These are phyloP conservation scores for Steinernema carpocapsae DNA, from an alignment of 2,888 invertebrate species.

Conservation along the genomic window DNA sequence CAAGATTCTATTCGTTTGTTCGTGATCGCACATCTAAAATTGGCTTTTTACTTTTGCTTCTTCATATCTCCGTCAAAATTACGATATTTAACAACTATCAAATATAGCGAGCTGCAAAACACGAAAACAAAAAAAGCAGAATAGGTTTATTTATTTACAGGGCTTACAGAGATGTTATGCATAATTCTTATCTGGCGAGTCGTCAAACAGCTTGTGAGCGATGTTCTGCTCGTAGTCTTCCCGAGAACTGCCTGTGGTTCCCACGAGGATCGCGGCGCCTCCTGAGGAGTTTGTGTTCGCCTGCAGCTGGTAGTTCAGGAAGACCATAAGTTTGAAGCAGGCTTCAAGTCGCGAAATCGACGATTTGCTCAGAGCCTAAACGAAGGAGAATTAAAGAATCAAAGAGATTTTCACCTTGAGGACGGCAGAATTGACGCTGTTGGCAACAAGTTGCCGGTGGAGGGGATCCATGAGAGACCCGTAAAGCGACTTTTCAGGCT, in stretches of 20 bases:
- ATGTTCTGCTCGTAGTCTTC: slow-evolving; percentile 3
- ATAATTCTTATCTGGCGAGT: not conserved
- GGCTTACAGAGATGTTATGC: not conserved
- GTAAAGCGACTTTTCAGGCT: slow-evolving; percentile 91
- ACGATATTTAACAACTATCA: too few relatives aligned
- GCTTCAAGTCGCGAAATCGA: not conserved
- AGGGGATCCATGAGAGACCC: slow-evolving; percentile 89
- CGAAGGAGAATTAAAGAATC: not conserved
- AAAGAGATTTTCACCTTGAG: not conserved
- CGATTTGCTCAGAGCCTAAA: not conserved
- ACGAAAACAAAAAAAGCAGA: not conserved
- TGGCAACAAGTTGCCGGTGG: slow-evolving; percentile 78
- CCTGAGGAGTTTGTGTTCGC: not conserved
- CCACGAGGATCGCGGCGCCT: not conserved
- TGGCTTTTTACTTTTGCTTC: not conserved
- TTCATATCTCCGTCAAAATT: not conserved
- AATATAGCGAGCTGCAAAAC: not conserved
- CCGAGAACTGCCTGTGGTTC: not conserved
- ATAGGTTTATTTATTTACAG: not conserved
- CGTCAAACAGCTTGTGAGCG: not conserved
- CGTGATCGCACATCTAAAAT: not conserved
- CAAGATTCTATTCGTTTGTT: not conserved
- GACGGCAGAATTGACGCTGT: not conserved
- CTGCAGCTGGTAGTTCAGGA: slow-evolving; percentile 1
- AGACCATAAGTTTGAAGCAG: slow-evolving; percentile 3